Evolutionary conservation across 2,797 vertebrate species (phyloP).

Genomic region (Okamejei kenojei): DNA sequence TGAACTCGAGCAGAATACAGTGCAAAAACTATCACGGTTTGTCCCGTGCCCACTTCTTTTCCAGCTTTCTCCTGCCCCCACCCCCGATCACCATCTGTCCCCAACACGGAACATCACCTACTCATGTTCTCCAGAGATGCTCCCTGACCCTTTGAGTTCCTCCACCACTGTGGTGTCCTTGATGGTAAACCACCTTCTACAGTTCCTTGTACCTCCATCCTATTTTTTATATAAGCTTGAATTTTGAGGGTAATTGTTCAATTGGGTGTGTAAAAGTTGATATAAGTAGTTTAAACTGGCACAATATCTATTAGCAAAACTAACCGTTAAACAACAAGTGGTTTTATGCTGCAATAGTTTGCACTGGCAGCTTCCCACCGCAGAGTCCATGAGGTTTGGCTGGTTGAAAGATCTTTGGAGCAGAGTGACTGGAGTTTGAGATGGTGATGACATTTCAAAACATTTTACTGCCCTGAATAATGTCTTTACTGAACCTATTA

Average conservation of each 20-base stretch:
- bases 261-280: neutral
- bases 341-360: slow-evolving; percentile 12
- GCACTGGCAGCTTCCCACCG: neutral
- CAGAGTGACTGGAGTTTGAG: neutral
- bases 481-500: neutral
- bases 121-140: too few relatives aligned
- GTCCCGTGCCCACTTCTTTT: too few relatives aligned
- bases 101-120: too few relatives aligned
- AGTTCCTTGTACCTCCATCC: too few relatives aligned
- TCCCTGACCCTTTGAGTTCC: too few relatives aligned
- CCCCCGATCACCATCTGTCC: too few relatives aligned
- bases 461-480: neutral
- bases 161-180: too few relatives aligned
- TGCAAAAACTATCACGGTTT: too few relatives aligned
- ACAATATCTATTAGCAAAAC: neutral
- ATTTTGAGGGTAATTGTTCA: neutral
- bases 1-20: too few relatives aligned
- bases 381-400: neutral
- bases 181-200: too few relatives aligned
- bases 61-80: too few relatives aligned
- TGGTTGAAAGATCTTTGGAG: neutral
- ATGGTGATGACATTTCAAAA: neutral
- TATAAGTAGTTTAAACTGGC: neutral
- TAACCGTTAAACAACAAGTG: neutral
- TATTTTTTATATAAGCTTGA: too few relatives aligned